Evolutionary conservation across 2,888 invertebrate genomes (phyloP).

Genomic region (Leptinotarsa peninsularis): DNA sequence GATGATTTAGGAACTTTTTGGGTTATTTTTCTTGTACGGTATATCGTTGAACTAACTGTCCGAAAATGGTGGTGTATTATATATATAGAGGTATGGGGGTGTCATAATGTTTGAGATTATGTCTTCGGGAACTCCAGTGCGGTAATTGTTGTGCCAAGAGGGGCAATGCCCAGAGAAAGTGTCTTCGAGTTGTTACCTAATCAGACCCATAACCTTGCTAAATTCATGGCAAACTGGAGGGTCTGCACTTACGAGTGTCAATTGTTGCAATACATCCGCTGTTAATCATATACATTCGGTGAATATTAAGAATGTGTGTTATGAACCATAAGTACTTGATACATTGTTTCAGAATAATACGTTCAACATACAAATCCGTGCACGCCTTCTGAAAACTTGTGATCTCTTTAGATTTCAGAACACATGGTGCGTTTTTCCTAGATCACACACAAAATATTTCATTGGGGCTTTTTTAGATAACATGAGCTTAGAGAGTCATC

Average conservation of each 20-base stretch:
- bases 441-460: too few species aligned
- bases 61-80: conserved; percentile 20
- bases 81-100: conserved; percentile 45
- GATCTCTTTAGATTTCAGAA: too few species aligned
- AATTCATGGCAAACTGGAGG: conserved; percentile 46
- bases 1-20: not conserved
- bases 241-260: not conserved
- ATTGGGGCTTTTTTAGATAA: too few species aligned
- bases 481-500: too few species aligned
- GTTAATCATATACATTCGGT: not conserved
- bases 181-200: conserved; percentile 28
- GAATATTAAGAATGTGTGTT: not conserved
- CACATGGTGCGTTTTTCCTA: too few species aligned
- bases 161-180: conserved; percentile 66
- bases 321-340: not conserved
- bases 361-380: too few species aligned
- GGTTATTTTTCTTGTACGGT: conserved; percentile 6
- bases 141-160: conserved; percentile 50
- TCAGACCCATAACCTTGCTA: conserved; percentile 37
- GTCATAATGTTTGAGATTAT: conserved; percentile 35
- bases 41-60: conserved; percentile 10
- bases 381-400: too few species aligned
- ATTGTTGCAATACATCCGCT: not conserved
- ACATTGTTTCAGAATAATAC: too few species aligned
- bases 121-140: conserved; percentile 47